These are phyloP conservation scores for Teleiodes luculella DNA, from an alignment of 2,888 invertebrate species.

Conservation along the genomic window DNA sequence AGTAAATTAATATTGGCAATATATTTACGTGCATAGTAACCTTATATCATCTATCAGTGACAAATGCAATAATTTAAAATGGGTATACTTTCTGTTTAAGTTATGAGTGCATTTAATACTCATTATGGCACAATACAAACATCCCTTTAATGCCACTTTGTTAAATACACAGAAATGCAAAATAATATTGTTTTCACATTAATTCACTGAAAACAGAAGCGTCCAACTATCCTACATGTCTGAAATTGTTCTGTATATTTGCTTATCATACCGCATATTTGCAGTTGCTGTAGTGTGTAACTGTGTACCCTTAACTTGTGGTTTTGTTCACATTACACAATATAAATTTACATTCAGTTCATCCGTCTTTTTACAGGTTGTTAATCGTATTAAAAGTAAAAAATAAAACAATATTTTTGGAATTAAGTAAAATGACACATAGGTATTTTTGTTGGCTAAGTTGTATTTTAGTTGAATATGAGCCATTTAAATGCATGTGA, in stretches of 20 bases:
- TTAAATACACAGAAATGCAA: background rate
- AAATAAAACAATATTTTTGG: too few species aligned
- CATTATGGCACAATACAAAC: background rate
- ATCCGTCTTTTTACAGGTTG: too few species aligned
- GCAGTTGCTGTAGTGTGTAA: conserved; percentile 1
- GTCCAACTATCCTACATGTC: background rate
- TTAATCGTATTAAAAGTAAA: too few species aligned
- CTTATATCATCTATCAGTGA: too few species aligned
- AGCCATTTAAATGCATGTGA: background rate
- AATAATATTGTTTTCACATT: conserved; percentile 1
- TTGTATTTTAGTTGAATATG: too few species aligned
- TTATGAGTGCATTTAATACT: background rate
- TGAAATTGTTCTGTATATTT: conserved; percentile 8
- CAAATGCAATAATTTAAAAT: too few species aligned
- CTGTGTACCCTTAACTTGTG: conserved; percentile 8
- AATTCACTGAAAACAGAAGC: conserved; percentile 1
- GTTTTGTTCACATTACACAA: background rate
- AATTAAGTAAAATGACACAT: too few species aligned
- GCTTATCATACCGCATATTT: conserved; percentile 2
- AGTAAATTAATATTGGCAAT: too few species aligned
- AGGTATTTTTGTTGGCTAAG: too few species aligned
- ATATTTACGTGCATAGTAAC: too few species aligned
- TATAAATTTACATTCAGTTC: too few species aligned
- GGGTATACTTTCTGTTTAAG: too few species aligned
- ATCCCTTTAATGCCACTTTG: background rate